Conservation (phyloP, 2,113 vertebrate genomes). For the Bothrops jararaca region DNA sequence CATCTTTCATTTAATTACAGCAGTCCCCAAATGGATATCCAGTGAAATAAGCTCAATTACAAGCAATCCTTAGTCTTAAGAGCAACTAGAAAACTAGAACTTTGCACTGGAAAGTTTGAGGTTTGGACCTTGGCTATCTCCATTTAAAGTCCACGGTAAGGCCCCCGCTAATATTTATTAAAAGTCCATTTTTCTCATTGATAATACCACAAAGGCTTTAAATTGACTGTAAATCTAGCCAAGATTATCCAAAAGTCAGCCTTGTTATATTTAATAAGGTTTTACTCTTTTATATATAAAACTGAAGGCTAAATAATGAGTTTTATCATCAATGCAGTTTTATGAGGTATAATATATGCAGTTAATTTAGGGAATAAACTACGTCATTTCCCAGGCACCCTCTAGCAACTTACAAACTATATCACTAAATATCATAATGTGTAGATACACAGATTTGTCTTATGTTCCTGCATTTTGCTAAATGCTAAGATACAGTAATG, state of each 20-base stretch:
- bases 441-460: not conserved
- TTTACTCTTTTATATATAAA: not conserved
- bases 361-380: not conserved
- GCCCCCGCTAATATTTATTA: not conserved
- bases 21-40: too few species aligned
- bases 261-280: not conserved
- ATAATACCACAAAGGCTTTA: too few species aligned
- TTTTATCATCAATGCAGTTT: not conserved
- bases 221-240: not conserved
- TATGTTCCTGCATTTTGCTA: too few species aligned
- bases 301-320: not conserved
- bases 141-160: not conserved
- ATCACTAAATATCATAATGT: not conserved
- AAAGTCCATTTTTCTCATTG: not conserved
- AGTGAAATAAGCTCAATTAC: too few species aligned
- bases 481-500: too few species aligned
- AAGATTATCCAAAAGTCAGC: not conserved
- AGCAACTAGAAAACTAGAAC: too few species aligned
- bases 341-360: not conserved
- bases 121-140: not conserved
- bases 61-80: too few species aligned
- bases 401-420: not conserved
- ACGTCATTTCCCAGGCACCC: not conserved
- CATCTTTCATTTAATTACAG: too few species aligned
- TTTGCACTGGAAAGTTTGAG: too few species aligned